phyloP scores from a whole-genome alignment of 1,140 invertebrate species.

The Cryptotermes secundus region DNA sequence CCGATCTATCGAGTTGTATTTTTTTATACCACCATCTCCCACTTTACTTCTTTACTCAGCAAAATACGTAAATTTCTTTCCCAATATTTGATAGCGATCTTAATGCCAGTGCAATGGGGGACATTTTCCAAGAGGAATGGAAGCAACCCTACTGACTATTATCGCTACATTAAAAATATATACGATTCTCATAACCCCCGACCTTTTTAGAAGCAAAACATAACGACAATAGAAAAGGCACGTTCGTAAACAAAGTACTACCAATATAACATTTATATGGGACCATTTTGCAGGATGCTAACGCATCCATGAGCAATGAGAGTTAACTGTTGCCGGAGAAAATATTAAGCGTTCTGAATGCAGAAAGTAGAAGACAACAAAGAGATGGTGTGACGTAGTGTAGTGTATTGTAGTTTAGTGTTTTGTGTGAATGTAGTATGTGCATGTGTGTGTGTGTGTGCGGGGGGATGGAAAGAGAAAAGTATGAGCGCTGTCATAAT shows the following conservation, averaged over 20 bases:
- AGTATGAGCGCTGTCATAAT: neutral
- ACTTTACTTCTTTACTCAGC: slow-evolving; percentile 7
- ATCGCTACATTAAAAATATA: slow-evolving; percentile 12
- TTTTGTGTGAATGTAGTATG: no score
- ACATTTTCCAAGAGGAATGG: neutral
- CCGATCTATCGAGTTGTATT: neutral
- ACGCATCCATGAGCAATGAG: neutral
- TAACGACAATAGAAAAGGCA: neutral
- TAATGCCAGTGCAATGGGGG: neutral
- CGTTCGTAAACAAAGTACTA: neutral
- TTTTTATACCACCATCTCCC: neutral
- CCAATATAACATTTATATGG: neutral
- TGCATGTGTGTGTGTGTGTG: no score
- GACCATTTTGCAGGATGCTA: neutral
- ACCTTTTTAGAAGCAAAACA: neutral
- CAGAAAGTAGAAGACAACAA: neutral
- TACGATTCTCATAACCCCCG: neutral
- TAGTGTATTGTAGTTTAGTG: no score
- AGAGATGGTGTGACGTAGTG: neutral
- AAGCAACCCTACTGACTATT: neutral
- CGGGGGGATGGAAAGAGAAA: neutral
- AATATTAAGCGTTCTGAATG: neutral
- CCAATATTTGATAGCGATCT: slow-evolving; percentile 12
- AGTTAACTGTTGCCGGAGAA: neutral
- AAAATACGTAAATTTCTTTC: slow-evolving; percentile 6